Evolutionary conservation across 2,888 invertebrate species (phyloP), one percentile per base, ranked within the genome.

Genomic region (Stenchaetothrips biformis): DNA sequence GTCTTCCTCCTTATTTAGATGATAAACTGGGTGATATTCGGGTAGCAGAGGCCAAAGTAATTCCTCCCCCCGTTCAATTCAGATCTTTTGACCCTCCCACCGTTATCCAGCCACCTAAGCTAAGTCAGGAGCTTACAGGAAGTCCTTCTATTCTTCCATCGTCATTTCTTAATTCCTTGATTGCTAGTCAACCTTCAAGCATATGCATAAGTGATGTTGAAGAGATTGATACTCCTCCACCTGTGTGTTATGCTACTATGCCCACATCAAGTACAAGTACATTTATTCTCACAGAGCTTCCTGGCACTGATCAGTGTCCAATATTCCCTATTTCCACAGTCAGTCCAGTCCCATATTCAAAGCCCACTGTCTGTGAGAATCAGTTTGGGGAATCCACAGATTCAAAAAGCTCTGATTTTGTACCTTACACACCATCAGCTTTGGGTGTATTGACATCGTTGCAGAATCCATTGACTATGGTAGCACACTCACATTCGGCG

Each of bases 191-290:
- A 25, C 67, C 25, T 21, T 21, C 11, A 9, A 21, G 13, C 9
- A 59, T 21, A 25, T 25, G 59, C n/a, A 21, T n/a, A 9, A 25
- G 9, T 25, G 9, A 74, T 25, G 25, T 9, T 25, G 59, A n/a
- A 9, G 79, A 53, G 3, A 7, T 18, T 47, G 67, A 74, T 9
- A 11, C 85, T 78, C 89, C 89, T 79, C 90, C 90, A 62, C 86
- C 88, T 27, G 85, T 90, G 21, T 89, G 89, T 85, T 89, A 88
- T 82, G 85, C 86, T 48, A 89, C 89, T 9, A 86, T 85, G 87
- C 89, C 83, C 82, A 87, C 74, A 85, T 85, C 82, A 87, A 25
- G 67, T 25, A 9, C 67, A 25, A 74, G 67, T 74, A 74, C 67
- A 2, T 74, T 74, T 11, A 74, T 74, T 25, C 67, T 74, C 25